Conservation (phyloP, 2,113 vertebrate genomes). For the Lamprotornis superbus region DNA sequence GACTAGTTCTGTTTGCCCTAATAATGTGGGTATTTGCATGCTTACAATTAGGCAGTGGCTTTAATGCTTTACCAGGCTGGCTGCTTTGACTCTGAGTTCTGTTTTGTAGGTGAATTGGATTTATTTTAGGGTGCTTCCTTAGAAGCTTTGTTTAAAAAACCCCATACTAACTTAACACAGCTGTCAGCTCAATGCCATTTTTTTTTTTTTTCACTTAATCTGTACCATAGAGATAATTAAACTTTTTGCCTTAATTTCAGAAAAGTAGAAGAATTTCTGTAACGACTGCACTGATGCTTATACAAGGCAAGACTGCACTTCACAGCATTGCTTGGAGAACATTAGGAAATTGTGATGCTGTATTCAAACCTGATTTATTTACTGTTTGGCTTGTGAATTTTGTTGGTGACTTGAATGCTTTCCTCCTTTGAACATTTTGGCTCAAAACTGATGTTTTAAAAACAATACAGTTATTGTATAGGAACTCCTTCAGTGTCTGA, state of each 20-base stretch:
- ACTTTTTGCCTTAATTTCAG: background rate
- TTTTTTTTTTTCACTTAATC: background rate
- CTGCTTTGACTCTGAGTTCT: accelerated
- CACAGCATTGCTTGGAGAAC: background rate
- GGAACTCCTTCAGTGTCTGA: constrained; percentile 16
- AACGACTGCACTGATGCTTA: background rate
- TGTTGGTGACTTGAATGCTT: background rate
- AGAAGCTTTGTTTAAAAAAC: background rate
- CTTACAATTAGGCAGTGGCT: background rate
- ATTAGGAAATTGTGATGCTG: background rate
- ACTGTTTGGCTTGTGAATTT: background rate
- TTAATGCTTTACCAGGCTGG: background rate
- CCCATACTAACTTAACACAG: background rate
- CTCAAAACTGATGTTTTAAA: background rate
- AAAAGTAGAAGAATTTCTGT: background rate
- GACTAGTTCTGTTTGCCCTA: background rate
- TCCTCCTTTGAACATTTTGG: background rate
- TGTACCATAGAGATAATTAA: background rate
- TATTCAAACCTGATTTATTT: background rate
- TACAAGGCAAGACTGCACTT: background rate
- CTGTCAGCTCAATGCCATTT: background rate
- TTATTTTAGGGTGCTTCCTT: background rate
- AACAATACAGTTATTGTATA: constrained; percentile 47
- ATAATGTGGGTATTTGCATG: background rate
- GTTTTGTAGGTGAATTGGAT: background rate